Evolutionary conservation across 2,888 invertebrate species (phyloP), one percentile per base, ranked within the genome.

Genomic region (Esperia sulphurella): DNA sequence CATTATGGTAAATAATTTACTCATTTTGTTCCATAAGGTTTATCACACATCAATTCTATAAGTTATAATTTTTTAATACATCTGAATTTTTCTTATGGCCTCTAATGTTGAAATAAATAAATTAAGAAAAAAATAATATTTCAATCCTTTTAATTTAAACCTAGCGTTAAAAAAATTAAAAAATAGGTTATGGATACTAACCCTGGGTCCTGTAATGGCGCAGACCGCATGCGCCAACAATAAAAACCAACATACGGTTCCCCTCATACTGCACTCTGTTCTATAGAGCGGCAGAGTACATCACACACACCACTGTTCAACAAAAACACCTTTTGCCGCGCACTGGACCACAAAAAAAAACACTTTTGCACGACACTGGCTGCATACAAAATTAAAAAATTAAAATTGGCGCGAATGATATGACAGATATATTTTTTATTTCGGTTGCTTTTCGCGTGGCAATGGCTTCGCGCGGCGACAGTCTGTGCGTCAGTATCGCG

Each of bases 141-240:
- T n/a, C n/a, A n/a, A n/a, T n/a, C n/a, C 21, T 21, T 5, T 21
- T 5, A 21, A 2, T 21, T 21, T 21, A 21, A 29, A n/a, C 31
- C 3, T 31, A 31, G 8, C 3, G 3, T 2, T 31, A 31, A 31
- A 31, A 31, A 2, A 5, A 31, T 31, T 31, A 10, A 37, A 37
- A 37, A 7, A 37, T 2, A 37, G 33, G 7, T 2, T 21, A 4
- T 31, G 9, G n/a, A 35, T 54, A 78, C 85, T 72, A 49, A 89
- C 89, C 75, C 87, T 87, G 50, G 87, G 89, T 72, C 80, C 87
- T 61, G 89, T 88, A 54, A 89, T 88, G 76, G 89, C 89, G 75
- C 79, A 77, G 71, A 81, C 88, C 54, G 78, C 77, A 61, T 86
- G 87, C 85, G 83, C 87, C 87, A 88, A 75, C 64, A 88, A 65